Conservation (phyloP, 2,113 vertebrate species). For the Calypte anna region DNA sequence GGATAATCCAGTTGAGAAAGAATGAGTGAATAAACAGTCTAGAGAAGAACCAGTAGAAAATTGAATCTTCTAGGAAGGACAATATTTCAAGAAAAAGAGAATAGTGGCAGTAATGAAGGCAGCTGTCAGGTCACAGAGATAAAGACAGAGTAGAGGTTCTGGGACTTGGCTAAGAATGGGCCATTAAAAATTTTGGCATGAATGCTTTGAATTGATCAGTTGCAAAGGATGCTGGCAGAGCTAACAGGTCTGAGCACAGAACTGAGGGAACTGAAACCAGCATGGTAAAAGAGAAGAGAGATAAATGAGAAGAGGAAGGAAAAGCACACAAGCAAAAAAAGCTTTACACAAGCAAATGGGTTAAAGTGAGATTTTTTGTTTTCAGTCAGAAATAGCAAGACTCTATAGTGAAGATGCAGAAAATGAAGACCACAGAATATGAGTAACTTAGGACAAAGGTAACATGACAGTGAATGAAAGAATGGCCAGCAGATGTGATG, state of each 20-base stretch:
- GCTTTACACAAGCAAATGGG: neutral
- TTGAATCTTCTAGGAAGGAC: neutral
- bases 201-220: slow-evolving; percentile 1
- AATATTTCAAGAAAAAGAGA: slow-evolving; percentile 46
- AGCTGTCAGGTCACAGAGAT: slow-evolving; percentile 30
- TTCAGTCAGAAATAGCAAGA: neutral
- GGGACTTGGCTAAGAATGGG: slow-evolving; percentile 17
- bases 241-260: neutral
- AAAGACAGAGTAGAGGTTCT: slow-evolving; percentile 40
- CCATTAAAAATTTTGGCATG: slow-evolving; percentile 60
- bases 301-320: neutral
- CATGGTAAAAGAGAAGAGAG: slow-evolving; percentile 24
- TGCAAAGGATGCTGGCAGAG: neutral
- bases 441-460: neutral
- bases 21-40: neutral
- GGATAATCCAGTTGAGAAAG: neutral
- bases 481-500: neutral
- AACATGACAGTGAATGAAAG: neutral
- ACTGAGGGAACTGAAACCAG: neutral
- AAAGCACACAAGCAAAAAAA: neutral
- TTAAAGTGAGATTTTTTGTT: neutral
- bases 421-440: neutral
- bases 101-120: slow-evolving; percentile 29
- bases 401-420: neutral
- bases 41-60: slow-evolving; percentile 7